Evolutionary conservation across 2,113 vertebrate species (phyloP).

Genomic region (Esox niger): DNA sequence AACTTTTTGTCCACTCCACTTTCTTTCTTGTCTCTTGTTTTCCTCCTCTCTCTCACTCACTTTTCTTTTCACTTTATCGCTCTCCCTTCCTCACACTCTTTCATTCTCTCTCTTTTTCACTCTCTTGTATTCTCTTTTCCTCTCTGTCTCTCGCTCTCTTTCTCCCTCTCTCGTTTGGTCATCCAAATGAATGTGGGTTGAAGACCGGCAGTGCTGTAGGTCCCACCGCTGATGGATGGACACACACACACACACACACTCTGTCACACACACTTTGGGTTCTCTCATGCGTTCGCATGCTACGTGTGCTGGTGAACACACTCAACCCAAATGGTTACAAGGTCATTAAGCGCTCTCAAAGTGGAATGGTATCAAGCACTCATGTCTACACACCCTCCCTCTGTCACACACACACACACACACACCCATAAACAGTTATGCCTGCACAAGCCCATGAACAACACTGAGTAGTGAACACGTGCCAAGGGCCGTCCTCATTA

Average conservation of each 20-base stretch:
- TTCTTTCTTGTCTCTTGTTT: background rate
- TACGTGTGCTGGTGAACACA: background rate
- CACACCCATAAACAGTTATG: background rate
- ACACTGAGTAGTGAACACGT: too few species aligned
- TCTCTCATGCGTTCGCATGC: background rate
- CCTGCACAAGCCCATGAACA: background rate
- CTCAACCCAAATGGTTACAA: too few species aligned
- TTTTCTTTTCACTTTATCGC: too few species aligned
- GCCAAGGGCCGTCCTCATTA: background rate
- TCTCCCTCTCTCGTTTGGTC: background rate
- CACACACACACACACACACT: constrained; percentile 1
- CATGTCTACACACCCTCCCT: too few species aligned
- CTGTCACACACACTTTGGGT: background rate
- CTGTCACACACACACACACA: background rate
- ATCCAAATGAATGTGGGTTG: constrained; percentile 29
- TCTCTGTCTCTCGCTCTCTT: background rate
- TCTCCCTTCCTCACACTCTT: too few species aligned
- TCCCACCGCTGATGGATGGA: constrained; percentile 27
- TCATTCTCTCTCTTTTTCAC: too few species aligned
- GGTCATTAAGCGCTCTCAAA: too few species aligned
- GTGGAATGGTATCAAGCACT: too few species aligned
- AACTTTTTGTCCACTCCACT: constrained; percentile 59
- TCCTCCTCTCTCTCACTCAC: too few species aligned
- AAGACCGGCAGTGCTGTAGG: constrained; percentile 15
- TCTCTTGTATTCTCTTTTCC: background rate